Base-by-base conservation (phyloP, 2,888 invertebrate genomes). In the Aleiodes alternator region DNA sequence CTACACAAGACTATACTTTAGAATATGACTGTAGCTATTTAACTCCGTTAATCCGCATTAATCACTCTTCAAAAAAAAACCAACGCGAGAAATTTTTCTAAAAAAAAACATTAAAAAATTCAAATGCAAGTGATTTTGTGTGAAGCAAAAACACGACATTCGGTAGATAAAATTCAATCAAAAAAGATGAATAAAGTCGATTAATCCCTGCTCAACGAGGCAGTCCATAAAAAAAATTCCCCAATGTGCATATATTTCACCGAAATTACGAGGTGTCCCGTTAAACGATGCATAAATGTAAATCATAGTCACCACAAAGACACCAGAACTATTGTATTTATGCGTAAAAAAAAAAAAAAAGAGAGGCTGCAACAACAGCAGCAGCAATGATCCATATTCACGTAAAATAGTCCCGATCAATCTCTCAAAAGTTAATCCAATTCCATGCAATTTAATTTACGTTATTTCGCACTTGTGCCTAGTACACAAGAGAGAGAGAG, bases 341-440 rank as follows among this genome's bases (percentile, higher is more conserved):
- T 16, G 4, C 29, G 11, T 14, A 38, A 69, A 59, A 51, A 74
- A 61, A 59, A 23, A 23, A 23, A 23, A 23, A 23, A 23, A 23
- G 23, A 23, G 23, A 23, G 23, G 1, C 23, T 23, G 23, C 23
- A 23, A 23, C 23, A 23, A 23, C 23, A 23, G 23, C 23, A 23
- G 59, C 53, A 69, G n/a, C 29, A 14, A 3, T 31, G 29, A 51
- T 68, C 43, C 14, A 68, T 64, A 64, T 64, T 51, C 68, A 11
- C 29, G 68, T 7, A 14, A 51, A 29, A 31, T n/a, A 50, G 23
- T n/a, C 14, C 48, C 50, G 34, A 81, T 82, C 81, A 80, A 83
- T 81, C 82, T 82, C 69, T 70, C 70, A 69, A 64, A 53, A 34
- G 61, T 69, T 74, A 74, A 74, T 74, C 53, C 69, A 61, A 69